A percentile compares a stretch with the other conserved stretches of the same genome.
phyloP scores from a whole-genome alignment of 2,888 invertebrate species.

The Panopea generosa region DNA sequence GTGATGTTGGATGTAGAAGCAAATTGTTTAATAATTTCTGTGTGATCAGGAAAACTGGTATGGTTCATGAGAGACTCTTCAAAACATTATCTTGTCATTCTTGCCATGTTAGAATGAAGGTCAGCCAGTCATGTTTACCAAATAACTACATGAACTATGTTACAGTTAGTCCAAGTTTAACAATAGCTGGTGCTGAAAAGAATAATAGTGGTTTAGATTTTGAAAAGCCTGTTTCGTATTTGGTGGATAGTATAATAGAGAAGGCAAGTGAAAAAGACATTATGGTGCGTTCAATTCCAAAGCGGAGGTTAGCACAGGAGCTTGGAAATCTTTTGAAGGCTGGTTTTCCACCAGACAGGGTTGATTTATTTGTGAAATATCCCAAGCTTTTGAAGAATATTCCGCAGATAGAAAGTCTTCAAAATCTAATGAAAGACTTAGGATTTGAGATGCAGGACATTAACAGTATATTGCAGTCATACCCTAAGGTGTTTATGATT shows the following conservation, averaged over 20 bases:
- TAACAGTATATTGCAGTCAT: background rate
- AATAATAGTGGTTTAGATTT: too few relatives aligned
- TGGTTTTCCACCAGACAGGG: slow-evolving; percentile 7
- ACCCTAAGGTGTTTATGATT: slow-evolving; percentile 27
- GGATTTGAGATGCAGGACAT: slow-evolving; percentile 20
- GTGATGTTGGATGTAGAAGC: too few relatives aligned
- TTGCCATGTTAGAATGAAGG: too few relatives aligned
- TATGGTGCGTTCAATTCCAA: slow-evolving; percentile 21
- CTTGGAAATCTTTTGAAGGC: background rate
- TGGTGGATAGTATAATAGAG: slow-evolving; percentile 14
- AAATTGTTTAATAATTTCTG: too few relatives aligned
- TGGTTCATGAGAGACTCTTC: too few relatives aligned
- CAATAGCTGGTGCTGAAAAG: too few relatives aligned
- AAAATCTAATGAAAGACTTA: background rate
- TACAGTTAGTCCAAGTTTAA: too few relatives aligned
- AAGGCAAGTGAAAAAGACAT: slow-evolving; percentile 25
- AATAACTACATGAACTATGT: too few relatives aligned
- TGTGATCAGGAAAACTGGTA: too few relatives aligned
- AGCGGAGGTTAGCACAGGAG: background rate
- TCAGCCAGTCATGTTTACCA: too few relatives aligned
- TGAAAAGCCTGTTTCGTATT: too few relatives aligned
- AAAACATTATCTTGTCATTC: too few relatives aligned
- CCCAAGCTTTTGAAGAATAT: slow-evolving; percentile 19
- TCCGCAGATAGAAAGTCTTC: background rate
- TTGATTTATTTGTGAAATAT: slow-evolving; percentile 1